Conservation (phyloP, 2,113 vertebrate species). For the Mellivora capensis region DNA sequence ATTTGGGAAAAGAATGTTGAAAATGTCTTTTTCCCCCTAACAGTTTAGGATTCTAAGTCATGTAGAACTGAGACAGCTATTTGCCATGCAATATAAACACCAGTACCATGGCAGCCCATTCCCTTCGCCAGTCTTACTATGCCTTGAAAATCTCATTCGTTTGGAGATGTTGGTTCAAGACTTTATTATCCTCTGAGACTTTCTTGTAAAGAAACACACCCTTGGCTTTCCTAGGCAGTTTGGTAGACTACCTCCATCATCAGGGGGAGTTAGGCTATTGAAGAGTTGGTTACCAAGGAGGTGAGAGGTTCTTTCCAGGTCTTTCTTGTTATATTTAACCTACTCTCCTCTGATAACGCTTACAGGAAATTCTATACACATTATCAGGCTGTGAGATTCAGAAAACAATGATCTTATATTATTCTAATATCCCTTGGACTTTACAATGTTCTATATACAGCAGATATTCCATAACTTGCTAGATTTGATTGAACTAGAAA, state of each 20-base stretch:
- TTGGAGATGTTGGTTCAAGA: neutral
- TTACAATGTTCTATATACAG: neutral
- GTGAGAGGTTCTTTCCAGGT: neutral
- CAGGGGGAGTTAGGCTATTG: neutral
- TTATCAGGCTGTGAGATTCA: neutral
- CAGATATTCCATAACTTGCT: neutral
- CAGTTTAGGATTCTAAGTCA: constrained; percentile 66
- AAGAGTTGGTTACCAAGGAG: neutral
- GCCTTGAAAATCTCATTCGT: neutral
- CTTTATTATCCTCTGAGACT: neutral
- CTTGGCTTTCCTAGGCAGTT: neutral
- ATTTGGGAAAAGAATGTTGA: constrained; percentile 66
- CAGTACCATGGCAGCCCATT: neutral
- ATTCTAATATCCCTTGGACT: neutral
- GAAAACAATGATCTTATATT: neutral
- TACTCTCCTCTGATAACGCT: neutral
- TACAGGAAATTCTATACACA: neutral
- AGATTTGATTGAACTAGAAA: neutral
- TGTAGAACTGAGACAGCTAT: constrained; percentile 57
- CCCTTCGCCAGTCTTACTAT: neutral
- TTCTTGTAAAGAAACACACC: neutral
- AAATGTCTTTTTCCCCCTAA: constrained; percentile 59
- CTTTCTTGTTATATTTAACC: neutral
- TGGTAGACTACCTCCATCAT: neutral
- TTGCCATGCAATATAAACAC: constrained; percentile 40